These are phyloP conservation scores for Cataglyphis altisquamis DNA, from an alignment of 2,888 invertebrate genomes.

Conservation along the genomic window DNA sequence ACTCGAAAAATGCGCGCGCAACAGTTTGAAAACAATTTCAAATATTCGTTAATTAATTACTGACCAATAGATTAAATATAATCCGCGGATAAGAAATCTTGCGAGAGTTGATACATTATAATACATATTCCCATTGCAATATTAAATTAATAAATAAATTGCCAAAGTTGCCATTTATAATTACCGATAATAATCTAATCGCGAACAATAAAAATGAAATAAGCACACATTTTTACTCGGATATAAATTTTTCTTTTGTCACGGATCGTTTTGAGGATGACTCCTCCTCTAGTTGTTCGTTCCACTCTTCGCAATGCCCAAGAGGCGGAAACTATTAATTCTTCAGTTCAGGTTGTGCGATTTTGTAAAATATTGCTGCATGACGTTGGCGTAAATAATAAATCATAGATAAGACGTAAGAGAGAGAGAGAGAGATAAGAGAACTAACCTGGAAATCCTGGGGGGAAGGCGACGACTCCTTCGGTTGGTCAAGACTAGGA, in stretches of 20 bases:
- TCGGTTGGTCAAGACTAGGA: constrained; percentile 80
- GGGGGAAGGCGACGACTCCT: constrained; percentile 81
- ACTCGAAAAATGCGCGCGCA: constrained; percentile 31
- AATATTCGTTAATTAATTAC: constrained; percentile 41
- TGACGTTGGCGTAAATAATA: constrained; percentile 44
- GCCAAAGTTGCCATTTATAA: background rate
- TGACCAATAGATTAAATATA: constrained; percentile 13
- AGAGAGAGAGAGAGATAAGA: constrained; percentile 4
- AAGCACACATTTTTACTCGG: background rate
- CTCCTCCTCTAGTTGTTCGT: constrained; percentile 14
- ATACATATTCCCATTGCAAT: background rate
- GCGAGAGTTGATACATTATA: background rate
- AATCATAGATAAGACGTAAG: constrained; percentile 34
- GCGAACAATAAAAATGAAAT: background rate
- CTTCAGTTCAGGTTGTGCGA: constrained; percentile 40
- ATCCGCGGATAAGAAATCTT: background rate
- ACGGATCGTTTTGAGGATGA: constrained; percentile 13
- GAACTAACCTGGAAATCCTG: constrained; percentile 74
- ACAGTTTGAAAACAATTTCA: constrained; percentile 31
- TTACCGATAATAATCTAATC: background rate
- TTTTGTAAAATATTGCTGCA: constrained; percentile 47
- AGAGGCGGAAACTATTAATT: constrained; percentile 42
- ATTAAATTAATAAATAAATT: constrained; percentile 11
- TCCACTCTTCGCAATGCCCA: background rate
- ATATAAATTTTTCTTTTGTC: background rate